A percentile compares a stretch with the other conserved stretches of the same genome.
These are phyloP conservation scores for Thymelicus acteon DNA, from an alignment of 2,888 invertebrate species.

Conservation along the genomic window DNA sequence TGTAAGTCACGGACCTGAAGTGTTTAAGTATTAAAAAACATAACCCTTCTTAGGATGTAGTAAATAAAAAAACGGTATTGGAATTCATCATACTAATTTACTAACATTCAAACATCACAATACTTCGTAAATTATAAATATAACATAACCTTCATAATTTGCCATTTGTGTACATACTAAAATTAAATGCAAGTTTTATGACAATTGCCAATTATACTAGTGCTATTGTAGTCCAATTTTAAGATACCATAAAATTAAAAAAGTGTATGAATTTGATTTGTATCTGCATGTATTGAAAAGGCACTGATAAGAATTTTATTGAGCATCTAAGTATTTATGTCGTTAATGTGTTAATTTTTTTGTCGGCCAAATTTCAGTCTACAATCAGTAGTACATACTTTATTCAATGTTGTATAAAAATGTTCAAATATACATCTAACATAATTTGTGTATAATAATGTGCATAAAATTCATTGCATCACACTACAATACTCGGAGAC, in stretches of 20 bases:
- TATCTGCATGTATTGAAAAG: conserved; percentile 25
- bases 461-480: conserved; percentile 36
- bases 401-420: conserved; percentile 25
- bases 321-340: conserved; percentile 14
- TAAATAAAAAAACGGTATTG: conserved; percentile 14
- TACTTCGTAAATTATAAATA: conserved; percentile 52
- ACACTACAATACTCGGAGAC: conserved; percentile 3
- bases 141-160: conserved; percentile 57
- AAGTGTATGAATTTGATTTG: background rate
- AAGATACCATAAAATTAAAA: conserved; percentile 10
- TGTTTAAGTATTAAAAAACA: too few relatives aligned
- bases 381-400: background rate
- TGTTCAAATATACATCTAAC: conserved; percentile 10
- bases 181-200: conserved; percentile 72
- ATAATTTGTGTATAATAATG: conserved; percentile 45
- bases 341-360: background rate
- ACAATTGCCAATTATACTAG: conserved; percentile 57
- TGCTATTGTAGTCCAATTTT: conserved; percentile 14
- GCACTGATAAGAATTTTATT: conserved; percentile 44
- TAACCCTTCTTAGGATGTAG: too few relatives aligned
- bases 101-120: conserved; percentile 50
- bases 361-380: background rate
- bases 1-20: too few relatives aligned
- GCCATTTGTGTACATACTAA: conserved; percentile 51
- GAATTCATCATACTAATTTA: conserved; percentile 38